A percentile compares a stretch with the other conserved stretches of the same genome.
phyloP scores from a whole-genome alignment of 1,140 invertebrate genomes.

The Dryas iulia region DNA sequence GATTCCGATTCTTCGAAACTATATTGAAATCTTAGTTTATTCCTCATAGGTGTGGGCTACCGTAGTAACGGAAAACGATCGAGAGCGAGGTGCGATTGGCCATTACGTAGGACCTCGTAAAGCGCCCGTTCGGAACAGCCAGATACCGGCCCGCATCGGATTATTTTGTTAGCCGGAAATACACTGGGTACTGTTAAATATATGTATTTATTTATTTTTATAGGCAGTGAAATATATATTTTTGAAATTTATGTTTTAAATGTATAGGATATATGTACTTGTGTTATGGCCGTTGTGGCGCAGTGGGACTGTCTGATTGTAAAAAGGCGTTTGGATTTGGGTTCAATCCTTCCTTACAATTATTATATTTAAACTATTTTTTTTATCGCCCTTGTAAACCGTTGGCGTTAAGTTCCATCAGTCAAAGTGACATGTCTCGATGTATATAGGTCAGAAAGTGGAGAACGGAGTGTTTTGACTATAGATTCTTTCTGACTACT shows the following conservation, averaged over 20 bases:
- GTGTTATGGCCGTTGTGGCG: too few relatives aligned
- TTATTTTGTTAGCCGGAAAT: constrained; percentile 25
- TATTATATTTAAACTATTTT: too few relatives aligned
- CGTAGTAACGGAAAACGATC: constrained; percentile 47
- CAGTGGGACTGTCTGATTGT: too few relatives aligned
- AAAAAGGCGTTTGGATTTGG: too few relatives aligned
- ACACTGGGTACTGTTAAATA: constrained; percentile 32
- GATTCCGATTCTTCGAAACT: neutral
- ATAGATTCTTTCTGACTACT: too few relatives aligned
- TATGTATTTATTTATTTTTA: neutral
- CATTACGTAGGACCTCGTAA: constrained; percentile 52
- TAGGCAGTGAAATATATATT: neutral
- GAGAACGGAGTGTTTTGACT: too few relatives aligned
- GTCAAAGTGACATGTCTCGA: too few relatives aligned
- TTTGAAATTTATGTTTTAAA: neutral
- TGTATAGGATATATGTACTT: too few relatives aligned
- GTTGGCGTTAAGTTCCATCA: too few relatives aligned
- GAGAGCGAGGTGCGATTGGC: constrained; percentile 43
- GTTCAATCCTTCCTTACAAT: too few relatives aligned
- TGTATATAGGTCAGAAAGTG: too few relatives aligned
- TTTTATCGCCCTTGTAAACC: too few relatives aligned
- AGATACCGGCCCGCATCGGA: constrained; percentile 48
- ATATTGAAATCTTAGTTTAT: constrained; percentile 12
- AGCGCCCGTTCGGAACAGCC: constrained; percentile 43
- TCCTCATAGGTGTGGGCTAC: constrained; percentile 8